These are phyloP conservation scores for Rosalia funebris DNA, from an alignment of 2,888 invertebrate species.

Conservation along the genomic window DNA sequence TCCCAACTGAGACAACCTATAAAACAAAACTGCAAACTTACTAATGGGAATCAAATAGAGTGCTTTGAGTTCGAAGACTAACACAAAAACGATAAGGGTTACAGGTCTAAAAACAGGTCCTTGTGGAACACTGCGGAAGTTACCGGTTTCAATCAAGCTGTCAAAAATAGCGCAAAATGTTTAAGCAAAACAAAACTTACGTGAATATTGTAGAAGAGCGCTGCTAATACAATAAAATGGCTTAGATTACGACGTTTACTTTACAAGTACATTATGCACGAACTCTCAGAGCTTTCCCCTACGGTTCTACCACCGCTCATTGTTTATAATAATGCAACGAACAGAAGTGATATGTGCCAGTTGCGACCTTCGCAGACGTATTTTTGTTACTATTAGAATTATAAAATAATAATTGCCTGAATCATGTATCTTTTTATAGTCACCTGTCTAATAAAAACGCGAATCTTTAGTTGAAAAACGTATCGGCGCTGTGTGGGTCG, in stretches of 20 bases:
- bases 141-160: too few relatives aligned
- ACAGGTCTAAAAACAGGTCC: too few relatives aligned
- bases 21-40: too few relatives aligned
- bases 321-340: conserved; percentile 10
- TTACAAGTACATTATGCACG: neutral
- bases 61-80: too few relatives aligned
- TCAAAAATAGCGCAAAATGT: too few relatives aligned
- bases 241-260: neutral
- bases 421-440: conserved; percentile 19
- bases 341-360: conserved; percentile 9
- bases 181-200: conserved; percentile 22
- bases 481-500: neutral
- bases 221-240: too few relatives aligned
- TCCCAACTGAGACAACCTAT: too few relatives aligned
- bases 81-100: too few relatives aligned
- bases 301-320: neutral
- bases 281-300: neutral
- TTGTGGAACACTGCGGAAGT: too few relatives aligned
- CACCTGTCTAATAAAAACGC: neutral
- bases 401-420: conserved; percentile 14
- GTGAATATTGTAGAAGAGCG: neutral
- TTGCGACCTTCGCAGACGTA: conserved; percentile 8
- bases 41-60: too few relatives aligned
- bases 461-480: neutral
- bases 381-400: conserved; percentile 20